Evolutionary conservation across 2,888 invertebrate genomes (phyloP), one percentile per base, ranked within the genome.

Genomic region (Acanthococcus lagerstroemiae): DNA sequence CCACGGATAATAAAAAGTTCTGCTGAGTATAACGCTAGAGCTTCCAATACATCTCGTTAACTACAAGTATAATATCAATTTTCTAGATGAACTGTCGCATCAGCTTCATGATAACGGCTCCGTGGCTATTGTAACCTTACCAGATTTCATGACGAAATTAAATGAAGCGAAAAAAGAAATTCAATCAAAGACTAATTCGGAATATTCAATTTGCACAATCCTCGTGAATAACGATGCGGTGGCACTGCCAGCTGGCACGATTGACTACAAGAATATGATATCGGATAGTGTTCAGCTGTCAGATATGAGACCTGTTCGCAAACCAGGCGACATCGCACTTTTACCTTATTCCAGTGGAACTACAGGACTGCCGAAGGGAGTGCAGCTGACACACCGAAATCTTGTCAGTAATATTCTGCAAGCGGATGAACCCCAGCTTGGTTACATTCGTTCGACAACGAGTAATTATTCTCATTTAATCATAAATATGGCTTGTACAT

Each of bases 321-420:
- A 74, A 55, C 74, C 79, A 1, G 79, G 84, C 15, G 87, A 88
- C 70, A 74, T 84, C 4, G 82, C 82, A 0, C 76, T 87, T 30
- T 77, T 92, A 72, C 90, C 90, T 0, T 92, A 87, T 75, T 91
- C 90, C 1, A 90, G 90, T 74, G 89, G 89, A 1, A 93, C 93
- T 0, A 92, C 91, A 0, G 93, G 93, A 0, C 69, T 86, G 58
- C 85, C 88, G 0, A 89, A 89, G 77, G 88, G 87, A 3, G 88
- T 88, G 0, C 80, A 82, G 71, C 77, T 88, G 1, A 81, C 83
- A 0, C 83, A 86, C 74, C 72, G 70, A 46, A 72, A 72, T 57
- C 25, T 73, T 5, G 63, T 69, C 5, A 57, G 68, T n/a, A 72
- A 72, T 55, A 45, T 72, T 12, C 2, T 15, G 2, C 72, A 72